Base-by-base conservation (phyloP, 2,888 invertebrate genomes). In the Pimpla rufipes region DNA sequence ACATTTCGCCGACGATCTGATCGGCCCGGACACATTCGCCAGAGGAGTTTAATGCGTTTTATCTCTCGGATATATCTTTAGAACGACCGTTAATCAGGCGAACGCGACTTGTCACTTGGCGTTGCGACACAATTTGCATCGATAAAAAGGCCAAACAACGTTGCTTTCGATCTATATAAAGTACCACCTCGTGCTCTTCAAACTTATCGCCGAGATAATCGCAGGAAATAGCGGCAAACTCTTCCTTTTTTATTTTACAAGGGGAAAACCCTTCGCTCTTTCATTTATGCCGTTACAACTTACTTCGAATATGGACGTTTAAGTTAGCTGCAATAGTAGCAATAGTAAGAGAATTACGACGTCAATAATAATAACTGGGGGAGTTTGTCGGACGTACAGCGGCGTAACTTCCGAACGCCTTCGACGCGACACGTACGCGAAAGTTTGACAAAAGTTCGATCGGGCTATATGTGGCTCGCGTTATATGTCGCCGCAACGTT, bases 361-460 rank as follows among this genome's bases (percentile, higher is more conserved):
- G 23, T 18, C 21, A 10, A 16, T 6, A 10, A 7, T 55, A 21
- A 23, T 10, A 55, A 18, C 21, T 5, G 64, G 4, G 18, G 42
- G 18, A 21, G 18, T 18, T 64, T 42, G 42, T 64, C 64, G 64
- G 42, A 42, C 5, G 10, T 21, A 29, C 2, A 2, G 40, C 6
- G 35, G 18, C 11, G 11, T 6, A 40, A 23, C 57, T 57, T 45
- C n/a, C 55, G 16, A 29, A 16, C 11, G 50, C 13, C 52, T 42
- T 42, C 42, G 57, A 57, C 40, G 18, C 13, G 57, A 45, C 23
- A 18, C 42, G 10, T 57, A 29, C 57, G 57, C 71, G 23, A 42
- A 57, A 59, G 57, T 71, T 71, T 71, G 57, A 71, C 57, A 57
- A 71, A 71, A 71, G 57, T 71, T 71, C 71, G 71, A 71, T 70